Evolutionary conservation across 92 coral and sea anemone genomes (phyloP).

Genomic region (Phymanthus crucifer): DNA sequence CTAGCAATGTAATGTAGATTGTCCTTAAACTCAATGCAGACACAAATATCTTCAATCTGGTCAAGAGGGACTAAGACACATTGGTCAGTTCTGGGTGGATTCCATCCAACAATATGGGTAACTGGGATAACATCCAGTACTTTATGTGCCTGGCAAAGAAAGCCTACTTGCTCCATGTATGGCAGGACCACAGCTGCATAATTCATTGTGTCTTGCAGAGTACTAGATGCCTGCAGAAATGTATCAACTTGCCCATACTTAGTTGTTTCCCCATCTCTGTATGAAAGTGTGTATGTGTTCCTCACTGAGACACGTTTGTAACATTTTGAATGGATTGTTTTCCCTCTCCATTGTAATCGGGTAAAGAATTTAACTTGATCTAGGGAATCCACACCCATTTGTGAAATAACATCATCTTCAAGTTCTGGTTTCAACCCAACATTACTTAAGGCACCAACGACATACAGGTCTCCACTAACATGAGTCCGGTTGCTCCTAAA

Average conservation of each 20-base stretch:
- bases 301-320: slow-evolving; percentile 51
- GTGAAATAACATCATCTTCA: slow-evolving; percentile 45
- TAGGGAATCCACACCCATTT: slow-evolving; percentile 43
- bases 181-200: slow-evolving; percentile 46
- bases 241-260: slow-evolving; percentile 51
- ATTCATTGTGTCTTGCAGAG: neutral
- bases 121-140: slow-evolving; percentile 39
- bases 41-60: slow-evolving; percentile 48
- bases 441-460: slow-evolving; percentile 35
- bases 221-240: slow-evolving; percentile 28
- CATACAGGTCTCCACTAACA: slow-evolving; percentile 17
- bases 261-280: slow-evolving; percentile 22
- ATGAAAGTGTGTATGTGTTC: slow-evolving; percentile 42
- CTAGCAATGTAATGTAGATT: slow-evolving; percentile 38
- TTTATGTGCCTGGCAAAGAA: slow-evolving; percentile 37
- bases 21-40: slow-evolving; percentile 44
- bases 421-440: slow-evolving; percentile 48
- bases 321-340: slow-evolving; percentile 39
- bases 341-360: slow-evolving; percentile 36
- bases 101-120: slow-evolving; percentile 31
- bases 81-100: slow-evolving; percentile 37
- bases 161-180: slow-evolving; percentile 17
- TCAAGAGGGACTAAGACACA: slow-evolving; percentile 37
- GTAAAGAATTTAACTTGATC: slow-evolving; percentile 22
- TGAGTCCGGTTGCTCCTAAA: slow-evolving; percentile 39